Conservation (phyloP, 2,888 invertebrate species). For the Melitaea athalia region DNA sequence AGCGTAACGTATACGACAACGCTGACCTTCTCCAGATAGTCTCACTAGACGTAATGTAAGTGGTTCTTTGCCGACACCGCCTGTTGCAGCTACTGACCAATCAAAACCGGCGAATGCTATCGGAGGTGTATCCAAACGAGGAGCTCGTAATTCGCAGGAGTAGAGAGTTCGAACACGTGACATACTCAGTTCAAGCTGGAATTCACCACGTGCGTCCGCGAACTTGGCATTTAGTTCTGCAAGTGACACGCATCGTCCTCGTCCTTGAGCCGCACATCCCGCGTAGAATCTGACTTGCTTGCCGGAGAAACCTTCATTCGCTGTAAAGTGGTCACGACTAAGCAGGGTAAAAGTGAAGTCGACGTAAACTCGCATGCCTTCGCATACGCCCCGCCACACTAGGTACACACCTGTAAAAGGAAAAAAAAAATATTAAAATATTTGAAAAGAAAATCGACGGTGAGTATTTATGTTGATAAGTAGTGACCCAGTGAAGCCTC, state of each 20-base stretch:
- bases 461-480: neutral
- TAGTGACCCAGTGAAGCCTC: conserved; percentile 85
- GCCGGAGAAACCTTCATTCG: conserved; percentile 90
- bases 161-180: conserved; percentile 88
- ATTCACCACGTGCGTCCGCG: conserved; percentile 90
- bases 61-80: conserved; percentile 82
- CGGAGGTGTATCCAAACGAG: conserved; percentile 78
- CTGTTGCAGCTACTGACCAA: conserved; percentile 88
- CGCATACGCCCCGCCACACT: conserved; percentile 89
- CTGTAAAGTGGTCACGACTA: conserved; percentile 91
- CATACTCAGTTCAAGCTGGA: conserved; percentile 90
- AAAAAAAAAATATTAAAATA: conserved; percentile 1
- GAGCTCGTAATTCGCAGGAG: conserved; percentile 86
- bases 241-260: conserved; percentile 87
- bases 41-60: conserved; percentile 84
- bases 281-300: conserved; percentile 87
- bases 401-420: conserved; percentile 87
- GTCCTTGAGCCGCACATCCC: conserved; percentile 88
- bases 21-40: conserved; percentile 91
- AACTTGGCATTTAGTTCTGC: conserved; percentile 87
- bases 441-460: neutral
- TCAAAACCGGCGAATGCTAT: conserved; percentile 92
- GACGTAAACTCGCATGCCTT: conserved; percentile 88
- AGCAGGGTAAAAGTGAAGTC: conserved; percentile 91
- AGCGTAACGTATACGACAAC: conserved; percentile 88